These are phyloP conservation scores for Melanotus villosus DNA, from an alignment of 2,888 invertebrate genomes.

Conservation along the genomic window DNA sequence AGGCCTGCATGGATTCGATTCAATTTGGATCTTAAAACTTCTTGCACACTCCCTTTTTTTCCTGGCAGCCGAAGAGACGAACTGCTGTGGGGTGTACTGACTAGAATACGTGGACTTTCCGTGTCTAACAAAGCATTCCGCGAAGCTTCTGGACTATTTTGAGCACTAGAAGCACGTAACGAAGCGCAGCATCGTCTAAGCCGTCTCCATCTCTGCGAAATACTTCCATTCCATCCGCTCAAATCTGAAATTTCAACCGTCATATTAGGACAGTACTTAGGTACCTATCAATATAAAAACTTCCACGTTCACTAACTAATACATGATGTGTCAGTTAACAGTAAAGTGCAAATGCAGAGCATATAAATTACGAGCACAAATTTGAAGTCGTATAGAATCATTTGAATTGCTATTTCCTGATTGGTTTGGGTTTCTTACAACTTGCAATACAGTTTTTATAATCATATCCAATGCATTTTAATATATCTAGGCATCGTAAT, in stretches of 20 bases:
- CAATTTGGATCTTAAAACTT: constrained; percentile 76
- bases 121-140: constrained; percentile 72
- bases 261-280: too few relatives aligned
- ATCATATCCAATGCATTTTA: too few relatives aligned
- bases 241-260: constrained; percentile 71
- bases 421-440: too few relatives aligned
- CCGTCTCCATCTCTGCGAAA: constrained; percentile 83
- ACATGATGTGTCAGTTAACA: constrained; percentile 28
- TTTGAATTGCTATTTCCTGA: too few relatives aligned
- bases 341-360: constrained; percentile 1
- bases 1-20: constrained; percentile 80
- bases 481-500: too few relatives aligned
- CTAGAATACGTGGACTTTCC: constrained; percentile 68
- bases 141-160: constrained; percentile 70
- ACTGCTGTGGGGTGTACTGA: constrained; percentile 64
- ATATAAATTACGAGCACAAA: constrained; percentile 4
- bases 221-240: constrained; percentile 79
- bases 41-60: constrained; percentile 73
- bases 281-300: not conserved
- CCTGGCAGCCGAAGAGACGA: constrained; percentile 68
- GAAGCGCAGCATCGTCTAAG: constrained; percentile 79
- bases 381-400: too few relatives aligned
- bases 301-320: constrained; percentile 7
- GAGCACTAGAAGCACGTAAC: constrained; percentile 69
- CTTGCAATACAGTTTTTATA: too few relatives aligned